Percentiles rank a stretch among this genome's conserved stretches.
Evolutionary conservation across 2,113 vertebrate species (phyloP).

Genomic region (Opisthocomus hoazin): DNA sequence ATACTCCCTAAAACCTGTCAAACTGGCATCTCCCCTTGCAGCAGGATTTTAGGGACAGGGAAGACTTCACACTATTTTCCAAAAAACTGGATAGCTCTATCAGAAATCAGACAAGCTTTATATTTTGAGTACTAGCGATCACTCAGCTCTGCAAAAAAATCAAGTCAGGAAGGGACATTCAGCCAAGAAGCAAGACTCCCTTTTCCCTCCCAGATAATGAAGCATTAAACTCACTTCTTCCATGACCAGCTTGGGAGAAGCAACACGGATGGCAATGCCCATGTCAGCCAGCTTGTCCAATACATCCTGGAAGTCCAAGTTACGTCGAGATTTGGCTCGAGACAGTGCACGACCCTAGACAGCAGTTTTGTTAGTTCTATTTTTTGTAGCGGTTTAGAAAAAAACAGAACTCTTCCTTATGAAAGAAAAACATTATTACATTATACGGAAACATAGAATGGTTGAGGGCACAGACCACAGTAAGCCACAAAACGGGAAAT

Average conservation of each 20-base stretch:
- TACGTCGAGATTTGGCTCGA: constrained; percentile 93
- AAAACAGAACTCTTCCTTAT: not conserved
- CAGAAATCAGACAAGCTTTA: not conserved
- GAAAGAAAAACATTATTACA: not conserved
- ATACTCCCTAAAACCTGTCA: not conserved
- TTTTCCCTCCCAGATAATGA: not conserved
- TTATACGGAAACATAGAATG: not conserved
- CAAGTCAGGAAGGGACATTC: not conserved
- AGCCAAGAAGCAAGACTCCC: not conserved
- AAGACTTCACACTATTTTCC: not conserved
- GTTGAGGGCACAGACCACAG: not conserved
- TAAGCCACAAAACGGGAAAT: not conserved
- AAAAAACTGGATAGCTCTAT: not conserved
- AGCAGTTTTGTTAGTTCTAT: not conserved
- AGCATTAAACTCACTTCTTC: constrained; percentile 83
- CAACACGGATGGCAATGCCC: constrained; percentile 96
- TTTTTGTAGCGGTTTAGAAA: not conserved
- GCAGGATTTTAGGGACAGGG: not conserved
- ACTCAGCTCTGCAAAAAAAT: not conserved
- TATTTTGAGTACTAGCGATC: not conserved
- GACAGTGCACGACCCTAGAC: constrained; percentile 92
- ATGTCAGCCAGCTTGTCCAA: constrained; percentile 94
- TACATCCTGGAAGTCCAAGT: constrained; percentile 97
- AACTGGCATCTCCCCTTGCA: not conserved
- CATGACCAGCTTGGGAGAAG: constrained; percentile 98